A percentile compares a stretch with the other conserved stretches of the same genome.
phyloP scores from a whole-genome alignment of 2,888 invertebrate species.

The Pyrrhia umbra region DNA sequence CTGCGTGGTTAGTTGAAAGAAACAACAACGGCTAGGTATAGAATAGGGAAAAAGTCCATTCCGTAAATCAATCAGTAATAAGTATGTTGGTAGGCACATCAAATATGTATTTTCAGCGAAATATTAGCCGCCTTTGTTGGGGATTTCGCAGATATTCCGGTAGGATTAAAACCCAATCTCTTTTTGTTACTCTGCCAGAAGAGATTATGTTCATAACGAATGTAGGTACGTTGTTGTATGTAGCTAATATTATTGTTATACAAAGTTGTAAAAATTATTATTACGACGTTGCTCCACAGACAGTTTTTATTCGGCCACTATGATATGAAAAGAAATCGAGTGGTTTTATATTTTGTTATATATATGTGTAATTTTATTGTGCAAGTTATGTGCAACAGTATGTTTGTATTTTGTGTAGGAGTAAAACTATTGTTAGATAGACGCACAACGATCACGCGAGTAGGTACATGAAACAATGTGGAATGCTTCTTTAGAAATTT shows the following conservation, averaged over 20 bases:
- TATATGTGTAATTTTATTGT: constrained; percentile 35
- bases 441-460: background rate
- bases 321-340: constrained; percentile 55
- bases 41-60: constrained; percentile 61
- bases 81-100: constrained; percentile 66
- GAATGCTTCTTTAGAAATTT: background rate
- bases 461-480: background rate
- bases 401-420: background rate
- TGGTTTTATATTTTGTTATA: constrained; percentile 52
- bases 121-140: constrained; percentile 70
- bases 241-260: constrained; percentile 65
- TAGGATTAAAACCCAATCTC: constrained; percentile 81
- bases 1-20: constrained; percentile 9
- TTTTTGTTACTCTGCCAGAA: constrained; percentile 79
- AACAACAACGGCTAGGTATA: constrained; percentile 30
- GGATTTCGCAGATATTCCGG: constrained; percentile 74
- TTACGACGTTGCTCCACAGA: constrained; percentile 56
- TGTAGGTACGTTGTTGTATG: constrained; percentile 65
- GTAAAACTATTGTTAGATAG: background rate
- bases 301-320: constrained; percentile 61
- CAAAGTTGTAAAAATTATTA: constrained; percentile 68
- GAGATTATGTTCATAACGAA: constrained; percentile 73
- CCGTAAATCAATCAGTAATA: constrained; percentile 72
- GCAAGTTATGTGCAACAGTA: constrained; percentile 17
- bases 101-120: constrained; percentile 73